Evolutionary conservation across 2,113 vertebrate genomes (phyloP), one percentile per base, ranked within the genome.

Genomic region (Rhea americana): DNA sequence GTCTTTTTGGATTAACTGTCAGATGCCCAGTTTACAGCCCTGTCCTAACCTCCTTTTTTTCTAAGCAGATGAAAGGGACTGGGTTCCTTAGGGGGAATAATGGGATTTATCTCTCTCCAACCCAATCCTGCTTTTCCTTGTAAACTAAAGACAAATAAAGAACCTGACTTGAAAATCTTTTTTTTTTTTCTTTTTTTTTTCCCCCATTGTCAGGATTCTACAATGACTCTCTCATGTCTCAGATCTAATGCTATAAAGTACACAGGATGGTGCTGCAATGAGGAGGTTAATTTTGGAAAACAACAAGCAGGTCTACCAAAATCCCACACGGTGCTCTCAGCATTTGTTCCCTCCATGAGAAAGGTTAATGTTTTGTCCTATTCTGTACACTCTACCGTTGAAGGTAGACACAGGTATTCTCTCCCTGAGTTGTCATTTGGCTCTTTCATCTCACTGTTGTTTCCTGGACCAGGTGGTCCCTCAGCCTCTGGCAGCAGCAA

Each of bases 311-410:
- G 11, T 7, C 22, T 35, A 41, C 56, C 62, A 32, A 71, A 37
- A 24, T 25, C 15, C n/a, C 19, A 72, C 13, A 11, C 16, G 25
- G 7, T 62, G 50, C 25, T 19, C 8, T 3, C 25, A 61, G 51
- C 30, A 6, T 4, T 7, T 47, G 35, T 17, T 32, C 13, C 6
- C 21, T 32, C 43, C 25, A 7, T 43, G 53, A 7, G 26, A 5
- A 18, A n/a, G 2, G 32, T 17, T 5, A 53, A 19, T 16, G 25
- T 15, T 70, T 37, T 4, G 1, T 13, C 35, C 43, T 32, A 0
- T 9, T 18, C 19, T 2, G 1, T 16, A 15, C 1, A 0, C 15
- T 8, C 26, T 16, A 14, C 11, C 51, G 15, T 58, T 8, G 32
- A n/a, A 61, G 67, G 9, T 62, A 79, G 22, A 17, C 0, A 3